Evolutionary conservation across 2,888 invertebrate genomes (phyloP).

Genomic region (Rhaphigaster nebulosa): DNA sequence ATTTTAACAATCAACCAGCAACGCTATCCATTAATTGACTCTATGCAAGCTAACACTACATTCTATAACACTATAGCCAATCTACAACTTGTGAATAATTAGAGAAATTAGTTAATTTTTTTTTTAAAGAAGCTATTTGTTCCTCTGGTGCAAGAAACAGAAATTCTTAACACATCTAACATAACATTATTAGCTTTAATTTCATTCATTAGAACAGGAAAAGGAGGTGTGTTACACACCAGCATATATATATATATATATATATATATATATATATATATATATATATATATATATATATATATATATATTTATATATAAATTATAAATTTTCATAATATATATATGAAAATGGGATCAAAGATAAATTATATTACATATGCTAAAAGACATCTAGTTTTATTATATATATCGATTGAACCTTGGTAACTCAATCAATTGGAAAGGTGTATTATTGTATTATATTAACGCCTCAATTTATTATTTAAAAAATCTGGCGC

Average conservation of each 20-base stretch:
- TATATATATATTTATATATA: no score
- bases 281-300: no score
- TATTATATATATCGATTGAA: background rate
- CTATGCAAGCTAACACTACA: background rate
- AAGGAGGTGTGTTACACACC: no score
- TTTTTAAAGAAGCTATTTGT: background rate
- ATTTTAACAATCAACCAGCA: background rate
- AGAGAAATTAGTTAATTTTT: background rate
- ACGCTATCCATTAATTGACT: conserved; percentile 27
- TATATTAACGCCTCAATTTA: no score
- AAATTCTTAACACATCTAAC: background rate
- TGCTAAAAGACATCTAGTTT: background rate
- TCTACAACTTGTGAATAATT: background rate
- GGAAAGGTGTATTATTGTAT: no score
- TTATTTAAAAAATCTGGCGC: no score
- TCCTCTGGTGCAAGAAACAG: background rate
- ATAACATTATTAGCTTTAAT: background rate
- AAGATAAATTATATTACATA: background rate
- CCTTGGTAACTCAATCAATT: background rate
- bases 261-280: no score
- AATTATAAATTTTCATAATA: no score
- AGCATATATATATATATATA: no score
- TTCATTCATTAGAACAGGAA: background rate
- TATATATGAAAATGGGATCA: background rate
- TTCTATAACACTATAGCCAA: background rate